A percentile compares a stretch with the other conserved stretches of the same genome.
Evolutionary conservation across 1,140 invertebrate genomes (phyloP).

Genomic region (Epicauta chinensis): DNA sequence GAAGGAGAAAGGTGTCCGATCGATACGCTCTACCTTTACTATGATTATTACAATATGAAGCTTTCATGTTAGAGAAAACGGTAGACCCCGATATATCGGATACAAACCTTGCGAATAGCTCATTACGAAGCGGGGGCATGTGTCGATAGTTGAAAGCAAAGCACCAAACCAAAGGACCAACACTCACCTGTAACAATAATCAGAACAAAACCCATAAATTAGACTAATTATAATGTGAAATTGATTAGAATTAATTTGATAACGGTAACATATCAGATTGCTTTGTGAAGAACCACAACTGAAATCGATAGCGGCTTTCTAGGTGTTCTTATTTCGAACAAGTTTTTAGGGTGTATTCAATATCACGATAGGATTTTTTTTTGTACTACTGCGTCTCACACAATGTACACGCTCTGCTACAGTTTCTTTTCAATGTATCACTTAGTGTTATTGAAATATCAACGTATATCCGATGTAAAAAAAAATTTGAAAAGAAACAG

Average conservation of each 20-base stretch:
- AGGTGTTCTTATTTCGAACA: too few species aligned
- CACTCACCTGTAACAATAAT: conserved; percentile 42
- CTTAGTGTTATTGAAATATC: conserved; percentile 24
- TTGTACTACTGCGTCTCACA: too few species aligned
- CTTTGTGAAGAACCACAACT: too few species aligned
- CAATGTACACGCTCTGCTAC: too few species aligned
- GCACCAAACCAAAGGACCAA: conserved; percentile 29
- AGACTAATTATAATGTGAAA: neutral
- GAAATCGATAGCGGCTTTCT: too few species aligned
- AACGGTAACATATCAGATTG: too few species aligned
- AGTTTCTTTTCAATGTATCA: conserved; percentile 22
- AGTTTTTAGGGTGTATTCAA: too few species aligned
- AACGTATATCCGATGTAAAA: neutral
- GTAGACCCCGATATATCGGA: neutral
- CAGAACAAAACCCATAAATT: conserved; percentile 16
- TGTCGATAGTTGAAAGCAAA: conserved; percentile 32
- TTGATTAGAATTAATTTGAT: too few species aligned
- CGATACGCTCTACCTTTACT: too few species aligned
- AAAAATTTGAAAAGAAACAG: conserved; percentile 4
- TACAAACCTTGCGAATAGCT: conserved; percentile 41
- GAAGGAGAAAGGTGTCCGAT: neutral
- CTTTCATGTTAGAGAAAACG: neutral
- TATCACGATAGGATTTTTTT: too few species aligned
- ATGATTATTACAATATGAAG: neutral
- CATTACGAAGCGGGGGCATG: conserved; percentile 38